phyloP scores from a whole-genome alignment of 1,140 invertebrate genomes.

The Drosophila simulans region DNA sequence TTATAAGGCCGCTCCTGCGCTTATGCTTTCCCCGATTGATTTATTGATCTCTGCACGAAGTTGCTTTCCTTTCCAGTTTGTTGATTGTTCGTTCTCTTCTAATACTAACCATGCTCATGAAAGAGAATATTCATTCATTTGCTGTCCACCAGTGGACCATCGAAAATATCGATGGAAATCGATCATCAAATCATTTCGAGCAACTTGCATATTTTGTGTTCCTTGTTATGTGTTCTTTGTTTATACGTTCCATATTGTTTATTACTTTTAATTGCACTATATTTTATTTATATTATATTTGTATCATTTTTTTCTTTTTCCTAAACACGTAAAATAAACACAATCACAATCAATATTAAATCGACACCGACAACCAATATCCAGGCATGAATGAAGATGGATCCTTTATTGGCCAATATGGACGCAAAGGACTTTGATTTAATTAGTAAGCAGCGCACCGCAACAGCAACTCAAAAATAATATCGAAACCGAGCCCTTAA shows the following conservation, averaged over 20 bases:
- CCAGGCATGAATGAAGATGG: conserved; percentile 99
- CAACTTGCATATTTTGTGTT: conserved; percentile 7
- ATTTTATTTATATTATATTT: conserved; percentile 53
- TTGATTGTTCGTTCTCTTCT: conserved; percentile 29
- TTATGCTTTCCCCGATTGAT: conserved; percentile 12
- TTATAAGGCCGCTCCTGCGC: conserved; percentile 24
- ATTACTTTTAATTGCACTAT: conserved; percentile 30
- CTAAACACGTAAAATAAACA: conserved; percentile 17
- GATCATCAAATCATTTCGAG: not conserved
- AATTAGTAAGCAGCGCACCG: conserved; percentile 59
- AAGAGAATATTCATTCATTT: not conserved
- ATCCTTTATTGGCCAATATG: conserved; percentile 98
- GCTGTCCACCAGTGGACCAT: not conserved
- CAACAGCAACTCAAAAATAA: conserved; percentile 49
- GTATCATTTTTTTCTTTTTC: conserved; percentile 62
- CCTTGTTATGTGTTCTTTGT: conserved; percentile 38
- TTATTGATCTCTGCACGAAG: conserved; percentile 30
- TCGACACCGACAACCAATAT: conserved; percentile 29
- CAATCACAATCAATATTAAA: conserved; percentile 23
- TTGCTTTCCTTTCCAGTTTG: conserved; percentile 15
- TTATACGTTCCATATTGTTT: conserved; percentile 42
- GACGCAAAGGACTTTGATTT: conserved; percentile 88
- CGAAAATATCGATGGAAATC: not conserved
- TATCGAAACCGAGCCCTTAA: conserved; percentile 48
- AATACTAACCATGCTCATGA: conserved; percentile 12